Evolutionary conservation across 2,113 vertebrate species (phyloP), one percentile per base, ranked within the genome.

Genomic region (Ondatra zibethicus): DNA sequence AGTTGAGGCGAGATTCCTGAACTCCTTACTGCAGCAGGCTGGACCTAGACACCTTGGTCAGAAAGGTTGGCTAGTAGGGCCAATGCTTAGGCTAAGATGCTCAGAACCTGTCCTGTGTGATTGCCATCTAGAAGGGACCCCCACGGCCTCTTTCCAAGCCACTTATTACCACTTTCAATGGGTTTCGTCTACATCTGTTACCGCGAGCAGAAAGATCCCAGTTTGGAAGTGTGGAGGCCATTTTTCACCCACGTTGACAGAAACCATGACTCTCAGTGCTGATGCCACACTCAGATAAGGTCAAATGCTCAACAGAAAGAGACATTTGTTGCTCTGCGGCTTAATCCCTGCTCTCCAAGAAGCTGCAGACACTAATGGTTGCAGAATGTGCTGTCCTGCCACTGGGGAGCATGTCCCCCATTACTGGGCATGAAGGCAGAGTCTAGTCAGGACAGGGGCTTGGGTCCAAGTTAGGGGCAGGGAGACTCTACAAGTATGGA

Each of bases 301-400:
- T 94, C 97, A 94, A 92, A 93, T 4, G 29, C 82, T 96, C 65
- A 17, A 66, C 93, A 97, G 93, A 96, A 91, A 97, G 95, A 97
- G 97, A 80, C 97, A 92, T 98, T 96, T 98, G 97, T 97, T 98
- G 95, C 95, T 98, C 89, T 97, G 96, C 92, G 94, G 97, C 97
- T 98, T 98, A 98, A 98, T 98, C 97, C 91, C 75, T 94, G 58
- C 97, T 97, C 65, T 75, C 95, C 96, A 95, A 97, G 92, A 96
- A 96, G 97, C 96, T 89, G 95, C 97, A 96, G 98, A 95, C 93
- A 80, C 97, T 97, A 97, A 98, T 98, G 98, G 97, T 96, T 52
- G 80, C 84, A 96, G 72, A 89, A 91, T 94, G 75, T 77, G 93
- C 84, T 68, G 58, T 88, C 92, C 96, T 95, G 97, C 95, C 96